Evolutionary conservation across 2,888 invertebrate genomes (phyloP), one percentile per base, ranked within the genome.

Genomic region (Quadroppia sp.): DNA sequence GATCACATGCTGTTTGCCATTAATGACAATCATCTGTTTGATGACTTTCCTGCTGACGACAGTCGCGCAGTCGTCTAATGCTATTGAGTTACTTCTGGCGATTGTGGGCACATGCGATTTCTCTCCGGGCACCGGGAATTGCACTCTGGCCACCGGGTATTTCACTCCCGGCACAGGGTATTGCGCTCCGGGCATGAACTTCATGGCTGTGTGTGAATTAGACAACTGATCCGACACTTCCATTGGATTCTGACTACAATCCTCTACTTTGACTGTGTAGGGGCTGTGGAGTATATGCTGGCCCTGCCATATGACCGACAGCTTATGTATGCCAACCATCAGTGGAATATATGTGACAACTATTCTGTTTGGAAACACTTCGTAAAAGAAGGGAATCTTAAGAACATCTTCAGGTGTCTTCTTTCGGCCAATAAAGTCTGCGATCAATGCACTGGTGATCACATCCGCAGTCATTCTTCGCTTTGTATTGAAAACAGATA

Each of bases 231-330:
- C n/a, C n/a, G 20, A 7, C 4, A 7, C 64, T 64, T 11, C 2
- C 36, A 17, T 36, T 1, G 3, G 28, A 25, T 56, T 13, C 11
- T 4, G 11, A n/a, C 2, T 4, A n/a, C 74, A 56, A n/a, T 75
- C 75, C 36, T 79, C 79, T 2, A 79, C 78, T 0, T 50, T 74
- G 11, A 79, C 78, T 4, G 71, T 72, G 61, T 78, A 79, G 17
- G 80, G 80, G 70, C 79, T 79, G 25, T 77, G 77, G 20, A 77
- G 48, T 11, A 79, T 76, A 74, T 79, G 79, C 48, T 77, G 76
- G 4, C 80, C 79, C 42, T 77, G 76, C 75, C 77, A 78, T 30
- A 79, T 76, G n/a, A 80, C 78, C n/a, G 76, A 77, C 15, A 80
- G 59, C 28, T 75, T 73, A 59, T 80, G 78, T 3, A 74, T 64